Evolutionary conservation across 2,888 invertebrate species (phyloP).

Genomic region (Emmelina monodactyla): DNA sequence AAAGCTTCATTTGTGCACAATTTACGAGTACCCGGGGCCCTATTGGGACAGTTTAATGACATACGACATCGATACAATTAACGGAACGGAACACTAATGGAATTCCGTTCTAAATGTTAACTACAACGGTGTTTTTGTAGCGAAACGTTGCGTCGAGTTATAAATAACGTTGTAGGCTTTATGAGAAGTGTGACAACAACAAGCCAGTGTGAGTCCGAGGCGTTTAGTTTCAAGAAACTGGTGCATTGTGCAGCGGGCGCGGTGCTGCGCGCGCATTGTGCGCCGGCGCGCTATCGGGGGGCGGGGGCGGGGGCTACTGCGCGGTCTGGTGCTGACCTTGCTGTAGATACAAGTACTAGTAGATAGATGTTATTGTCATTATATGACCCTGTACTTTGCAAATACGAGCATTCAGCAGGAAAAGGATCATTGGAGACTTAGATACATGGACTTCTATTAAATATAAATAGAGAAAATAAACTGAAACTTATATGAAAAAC

Average conservation of each 20-base stretch:
- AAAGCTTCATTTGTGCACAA: slow-evolving; percentile 28
- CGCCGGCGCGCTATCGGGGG: no score
- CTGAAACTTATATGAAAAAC: no score
- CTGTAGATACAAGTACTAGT: no score
- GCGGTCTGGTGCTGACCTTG: slow-evolving; percentile 28
- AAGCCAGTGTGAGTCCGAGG: slow-evolving; percentile 17
- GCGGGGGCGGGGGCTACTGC: slow-evolving; percentile 51
- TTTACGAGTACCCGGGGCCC: slow-evolving; percentile 23
- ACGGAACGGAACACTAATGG: slow-evolving; percentile 21
- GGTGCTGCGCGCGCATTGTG: slow-evolving; percentile 25
- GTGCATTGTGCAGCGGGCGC: slow-evolving; percentile 19
- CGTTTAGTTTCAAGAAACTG: slow-evolving; percentile 22
- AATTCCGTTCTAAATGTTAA: slow-evolving; percentile 25
- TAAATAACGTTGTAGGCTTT: slow-evolving; percentile 27
- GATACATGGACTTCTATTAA: no score
- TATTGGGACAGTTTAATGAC: slow-evolving; percentile 28
- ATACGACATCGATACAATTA: slow-evolving; percentile 23
- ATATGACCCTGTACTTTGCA: no score
- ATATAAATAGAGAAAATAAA: no score
- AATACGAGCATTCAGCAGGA: no score
- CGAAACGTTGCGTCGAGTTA: slow-evolving; percentile 17
- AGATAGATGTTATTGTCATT: no score
- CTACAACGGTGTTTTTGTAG: slow-evolving; percentile 11
- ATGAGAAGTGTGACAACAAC: slow-evolving; percentile 25
- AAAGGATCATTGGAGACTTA: no score